Evolutionary conservation across 1,140 invertebrate genomes (phyloP), one percentile per base, ranked within the genome.

Genomic region (Euura saliciscinereae): DNA sequence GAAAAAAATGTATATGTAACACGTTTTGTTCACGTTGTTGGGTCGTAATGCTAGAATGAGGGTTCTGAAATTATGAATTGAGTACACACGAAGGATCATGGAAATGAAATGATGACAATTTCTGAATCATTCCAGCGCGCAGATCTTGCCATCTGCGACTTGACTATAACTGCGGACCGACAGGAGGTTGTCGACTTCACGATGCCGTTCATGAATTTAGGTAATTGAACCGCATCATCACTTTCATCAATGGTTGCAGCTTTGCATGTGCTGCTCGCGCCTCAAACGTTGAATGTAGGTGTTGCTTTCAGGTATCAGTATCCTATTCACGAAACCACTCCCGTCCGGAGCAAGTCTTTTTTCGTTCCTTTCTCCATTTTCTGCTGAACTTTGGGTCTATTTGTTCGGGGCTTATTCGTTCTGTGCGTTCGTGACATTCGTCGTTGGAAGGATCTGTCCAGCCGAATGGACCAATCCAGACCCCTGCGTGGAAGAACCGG

Each of bases 161-260:
- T 98, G 66, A 97, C 96, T 1, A 97, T 98, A 79, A 98, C 95
- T 28, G 91, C 94, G 42, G 92, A 93, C 69, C 88, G 97, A n/a
- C 94, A 96, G 83, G 91, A 91, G 78, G 95, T 91, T 0, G 95
- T 96, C 0, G 96, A 98, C 85, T 98, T 98, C 78, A 97, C 96
- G 0, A 95, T 93, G 83, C 96, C 96, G 2, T 98, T 97, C 75
- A 97, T 98, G 96, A 96, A 95, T 82, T 87, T 97, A 71, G 96
- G 92, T 91, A 79, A 84, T 75, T 28, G 28, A 28, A 28, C 28
- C 28, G 28, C 28, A 28, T n/a, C 28, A 28, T 28, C 28, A 28
- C 28, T 28, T 28, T 28, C 28, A 28, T 28, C 28, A 28, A 28
- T 28, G 28, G 28, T 28, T 28, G 28, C 0, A 28, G 28, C 28